phyloP scores from a whole-genome alignment of 2,888 invertebrate species.

The Pteria penguin region DNA sequence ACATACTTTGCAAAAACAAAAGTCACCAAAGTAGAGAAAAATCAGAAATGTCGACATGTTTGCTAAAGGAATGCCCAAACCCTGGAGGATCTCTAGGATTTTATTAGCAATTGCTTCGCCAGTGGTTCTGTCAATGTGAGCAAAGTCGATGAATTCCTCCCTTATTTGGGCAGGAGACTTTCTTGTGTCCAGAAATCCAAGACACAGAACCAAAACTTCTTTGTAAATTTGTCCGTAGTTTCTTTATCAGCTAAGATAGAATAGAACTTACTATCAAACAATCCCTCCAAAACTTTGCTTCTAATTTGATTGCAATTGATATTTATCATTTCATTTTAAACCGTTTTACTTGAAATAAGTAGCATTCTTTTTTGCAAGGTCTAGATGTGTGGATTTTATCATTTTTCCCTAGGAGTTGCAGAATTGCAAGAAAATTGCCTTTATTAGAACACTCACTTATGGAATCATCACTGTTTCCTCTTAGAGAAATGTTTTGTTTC shows the following conservation, averaged over 20 bases:
- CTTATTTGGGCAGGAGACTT: neutral
- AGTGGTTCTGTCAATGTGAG: neutral
- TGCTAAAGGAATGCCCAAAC: neutral
- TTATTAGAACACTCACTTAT: no score
- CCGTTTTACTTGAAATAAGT: conserved; percentile 6
- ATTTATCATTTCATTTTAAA: neutral
- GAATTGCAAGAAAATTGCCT: no score
- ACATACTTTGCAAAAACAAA: no score
- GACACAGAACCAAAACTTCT: conserved; percentile 14
- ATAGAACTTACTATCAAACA: neutral
- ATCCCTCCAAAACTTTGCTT: neutral
- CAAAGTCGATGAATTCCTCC: neutral
- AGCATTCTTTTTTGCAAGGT: no score
- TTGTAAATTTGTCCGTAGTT: conserved; percentile 20
- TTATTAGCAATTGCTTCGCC: conserved; percentile 1
- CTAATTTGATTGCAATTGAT: neutral
- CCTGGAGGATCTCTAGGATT: neutral
- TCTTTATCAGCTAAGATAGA: conserved; percentile 12
- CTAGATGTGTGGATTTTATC: no score
- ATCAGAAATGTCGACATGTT: neutral
- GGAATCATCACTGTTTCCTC: no score
- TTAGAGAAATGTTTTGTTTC: no score
- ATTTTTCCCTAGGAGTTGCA: no score
- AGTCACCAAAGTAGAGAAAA: no score
- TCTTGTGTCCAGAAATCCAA: conserved; percentile 16